Conservation (phyloP, 2,113 vertebrate genomes). For the Lepus americanus region DNA sequence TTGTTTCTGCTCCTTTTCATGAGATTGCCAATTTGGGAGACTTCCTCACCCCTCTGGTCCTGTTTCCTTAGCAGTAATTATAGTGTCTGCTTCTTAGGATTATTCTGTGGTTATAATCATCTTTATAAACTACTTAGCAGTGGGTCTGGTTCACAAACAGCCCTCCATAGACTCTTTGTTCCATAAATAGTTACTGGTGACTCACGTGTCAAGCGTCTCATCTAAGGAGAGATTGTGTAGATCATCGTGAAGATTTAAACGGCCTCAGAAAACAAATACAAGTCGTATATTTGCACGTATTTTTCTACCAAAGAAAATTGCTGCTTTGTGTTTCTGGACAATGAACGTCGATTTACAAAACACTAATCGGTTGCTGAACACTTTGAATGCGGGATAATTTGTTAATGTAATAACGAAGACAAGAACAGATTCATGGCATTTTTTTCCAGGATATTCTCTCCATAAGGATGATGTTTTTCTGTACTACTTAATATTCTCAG, state of each 20-base stretch:
- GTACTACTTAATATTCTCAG: not conserved
- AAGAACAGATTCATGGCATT: not conserved
- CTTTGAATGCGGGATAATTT: rapidly evolving
- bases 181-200: not conserved
- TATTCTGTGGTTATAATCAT: not conserved
- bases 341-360: rapidly evolving
- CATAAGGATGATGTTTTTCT: not conserved
- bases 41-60: not conserved
- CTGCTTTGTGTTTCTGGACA: not conserved
- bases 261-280: not conserved
- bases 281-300: not conserved
- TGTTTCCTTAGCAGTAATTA: not conserved
- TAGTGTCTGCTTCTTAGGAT: not conserved
- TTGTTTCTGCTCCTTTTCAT: not conserved
- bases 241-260: not conserved
- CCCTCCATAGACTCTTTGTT: not conserved
- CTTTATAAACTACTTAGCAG: not conserved
- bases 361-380: not conserved
- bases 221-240: constrained; percentile 49
- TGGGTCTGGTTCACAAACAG: not conserved
- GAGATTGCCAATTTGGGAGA: not conserved
- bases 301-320: not conserved
- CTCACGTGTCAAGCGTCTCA: not conserved
- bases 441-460: not conserved
- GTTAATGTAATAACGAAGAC: not conserved